Base-by-base conservation (phyloP, 1,140 invertebrate genomes). In the Lasaia peninsularis region DNA sequence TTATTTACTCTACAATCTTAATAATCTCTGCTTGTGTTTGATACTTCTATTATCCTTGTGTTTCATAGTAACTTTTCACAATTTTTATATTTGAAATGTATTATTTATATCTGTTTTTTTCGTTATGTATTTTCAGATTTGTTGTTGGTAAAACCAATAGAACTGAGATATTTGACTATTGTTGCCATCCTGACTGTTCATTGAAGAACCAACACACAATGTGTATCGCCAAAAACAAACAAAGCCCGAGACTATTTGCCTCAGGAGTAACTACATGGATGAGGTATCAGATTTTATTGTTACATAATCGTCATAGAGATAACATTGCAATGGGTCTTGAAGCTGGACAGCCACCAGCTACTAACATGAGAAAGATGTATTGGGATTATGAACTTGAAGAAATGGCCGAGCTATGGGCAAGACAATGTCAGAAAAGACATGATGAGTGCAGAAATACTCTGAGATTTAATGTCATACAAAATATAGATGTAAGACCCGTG, bases 291-390 rank as follows among this genome's bases (percentile, higher is more conserved):
- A 67, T 88, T 20, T 49, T 88, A 16, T 59, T 84, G 49, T 52
- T 86, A 28, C 85, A 88, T 50, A 88, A 88, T 55, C 67, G 81
- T 16, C 76, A 88, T 31, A 71, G 85, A 51, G 85, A 88, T 60
- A 86, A 88, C 31, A 80, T 88, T 32, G 85, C 85, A 10, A 76
- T 85, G 73, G 85, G 85, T 0, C 67, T 88, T 4, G 81, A 88
- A 55, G 71, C 83, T 4, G 85, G 80, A 0, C 81, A 86, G 32
- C 85, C 85, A 2, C 73, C 83, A 10, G 85, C 85, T 10, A 65
- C 83, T 9, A 88, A 88, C 56, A 88, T 88, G 85, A 71, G 85
- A 4, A 88, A 86, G 40, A 77, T 88, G 74, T 88, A 88, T 40
- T 88, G 85, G 85, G 85, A 88, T 52, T 80, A 82, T 21, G 83